Base-by-base conservation (phyloP, 1,140 invertebrate genomes). In the Megalopta genalis region DNA sequence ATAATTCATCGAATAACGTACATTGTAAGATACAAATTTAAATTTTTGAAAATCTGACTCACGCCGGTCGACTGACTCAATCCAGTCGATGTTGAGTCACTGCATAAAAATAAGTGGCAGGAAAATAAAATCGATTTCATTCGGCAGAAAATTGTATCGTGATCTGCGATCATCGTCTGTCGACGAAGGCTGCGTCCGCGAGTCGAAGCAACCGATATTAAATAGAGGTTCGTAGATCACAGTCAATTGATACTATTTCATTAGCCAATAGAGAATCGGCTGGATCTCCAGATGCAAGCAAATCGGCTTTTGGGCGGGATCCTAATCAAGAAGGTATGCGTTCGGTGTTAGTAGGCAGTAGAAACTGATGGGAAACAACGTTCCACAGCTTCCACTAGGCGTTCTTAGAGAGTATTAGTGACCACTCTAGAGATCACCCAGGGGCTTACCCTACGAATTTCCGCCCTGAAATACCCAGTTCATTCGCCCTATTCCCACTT, bases 321-420 rank as follows among this genome's bases (percentile, higher is more conserved):
- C 88, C 88, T 88, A 90, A 91, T 91, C 88, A 91, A 89, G 88
- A 77, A 88, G 90, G 89, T 90, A 91, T 91, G 89, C 89, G 85
- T 90, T 88, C 88, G 84, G 87, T 88, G 89, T 89, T 88, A 85
- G 84, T 87, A 82, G 85, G 82, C 81, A 83, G 87, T 83, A 82
- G 77, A 84, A 89, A 60, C 80, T 76, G 84, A 84, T 81, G 74
- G 84, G 81, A 77, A 87, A 89, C 82, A 69, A 84, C 85, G 87
- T 90, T 90, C 81, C 88, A 86, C 67, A 78, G 88, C 88, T 91
- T 89, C 89, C 87, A 87, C 74, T 72, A 62, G 81, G 83, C 90
- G 88, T 91, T 91, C 90, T 91, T 91, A 91, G 88, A 84, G 87
- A 88, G 89, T 88, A 91, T 92, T 91, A 91, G 90, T 90, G 90